phyloP scores from a whole-genome alignment of 2,797 vertebrate species.

The Tapirus indicus region DNA sequence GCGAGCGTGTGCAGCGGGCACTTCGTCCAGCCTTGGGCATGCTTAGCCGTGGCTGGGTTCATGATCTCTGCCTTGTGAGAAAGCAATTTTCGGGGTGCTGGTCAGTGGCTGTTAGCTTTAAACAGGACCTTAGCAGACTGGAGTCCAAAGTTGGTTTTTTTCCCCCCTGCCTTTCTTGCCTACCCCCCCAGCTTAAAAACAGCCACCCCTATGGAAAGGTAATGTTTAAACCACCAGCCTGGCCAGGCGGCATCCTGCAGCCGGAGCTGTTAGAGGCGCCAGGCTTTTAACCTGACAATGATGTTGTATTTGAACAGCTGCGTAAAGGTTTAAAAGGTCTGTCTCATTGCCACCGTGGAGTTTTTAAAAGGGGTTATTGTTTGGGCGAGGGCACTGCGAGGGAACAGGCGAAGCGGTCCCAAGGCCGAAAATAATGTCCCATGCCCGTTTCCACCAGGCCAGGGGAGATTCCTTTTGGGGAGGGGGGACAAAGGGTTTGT shows the following conservation, averaged over 20 bases:
- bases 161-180: not conserved
- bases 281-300: conserved; percentile 93
- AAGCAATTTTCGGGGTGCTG: conserved; percentile 49
- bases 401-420: conserved; percentile 71
- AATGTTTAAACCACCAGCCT: conserved; percentile 83
- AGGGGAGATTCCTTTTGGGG: conserved; percentile 70
- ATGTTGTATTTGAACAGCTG: conserved; percentile 94
- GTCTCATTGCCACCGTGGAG: conserved; percentile 91
- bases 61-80: conserved; percentile 77
- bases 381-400: conserved; percentile 80
- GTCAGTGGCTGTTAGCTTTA: conserved; percentile 43
- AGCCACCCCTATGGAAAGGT: conserved; percentile 73
- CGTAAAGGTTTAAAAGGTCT: conserved; percentile 91
- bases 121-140: conserved; percentile 37
- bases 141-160: conserved; percentile 11
- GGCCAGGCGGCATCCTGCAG: conserved; percentile 73
- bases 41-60: conserved; percentile 84
- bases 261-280: conserved; percentile 86
- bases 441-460: conserved; percentile 56
- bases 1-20: conserved; percentile 72
- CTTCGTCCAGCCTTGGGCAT: conserved; percentile 78
- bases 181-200: conserved; percentile 58
- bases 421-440: conserved; percentile 80
- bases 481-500: conserved; percentile 52
- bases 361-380: conserved; percentile 89